A percentile compares a stretch with the other conserved stretches of the same genome.
phyloP scores from a whole-genome alignment of 2,113 vertebrate species.

The Clarias gariepinus region DNA sequence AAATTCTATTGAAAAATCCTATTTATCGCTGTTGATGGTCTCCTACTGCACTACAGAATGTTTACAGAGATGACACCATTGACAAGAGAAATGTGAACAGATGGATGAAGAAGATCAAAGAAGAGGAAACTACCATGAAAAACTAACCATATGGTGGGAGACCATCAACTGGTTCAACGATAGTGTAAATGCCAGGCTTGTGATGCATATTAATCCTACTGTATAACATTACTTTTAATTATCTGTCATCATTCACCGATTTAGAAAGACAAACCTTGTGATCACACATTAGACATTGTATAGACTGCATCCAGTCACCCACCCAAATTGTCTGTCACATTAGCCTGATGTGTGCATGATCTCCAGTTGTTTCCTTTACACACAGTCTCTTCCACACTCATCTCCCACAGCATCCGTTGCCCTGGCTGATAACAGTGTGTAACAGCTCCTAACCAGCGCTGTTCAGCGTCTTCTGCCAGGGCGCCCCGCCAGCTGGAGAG shows the following conservation, averaged over 20 bases:
- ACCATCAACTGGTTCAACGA: too few species aligned
- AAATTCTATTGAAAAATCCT: too few species aligned
- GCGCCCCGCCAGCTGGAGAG: constrained; percentile 35
- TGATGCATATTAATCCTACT: neutral
- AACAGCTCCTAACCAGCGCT: constrained; percentile 21
- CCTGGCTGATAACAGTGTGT: constrained; percentile 37
- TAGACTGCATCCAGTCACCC: neutral
- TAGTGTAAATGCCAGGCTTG: neutral
- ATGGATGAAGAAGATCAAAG: too few species aligned
- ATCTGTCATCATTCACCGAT: neutral
- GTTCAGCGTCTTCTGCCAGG: constrained; percentile 10
- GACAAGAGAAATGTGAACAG: too few species aligned
- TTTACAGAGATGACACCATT: too few species aligned
- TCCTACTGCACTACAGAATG: too few species aligned
- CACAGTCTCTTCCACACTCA: neutral
- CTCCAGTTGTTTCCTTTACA: constrained; percentile 22
- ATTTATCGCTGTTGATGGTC: too few species aligned
- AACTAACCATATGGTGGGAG: too few species aligned
- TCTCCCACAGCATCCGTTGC: constrained; percentile 37
- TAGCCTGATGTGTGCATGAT: constrained; percentile 11
- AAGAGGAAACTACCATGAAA: too few species aligned
- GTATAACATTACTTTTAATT: neutral
- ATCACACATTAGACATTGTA: neutral
- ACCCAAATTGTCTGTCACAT: neutral
- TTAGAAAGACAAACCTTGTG: neutral